These are phyloP conservation scores for Phragmatobia fuliginosa DNA, from an alignment of 2,888 invertebrate species.

Conservation along the genomic window DNA sequence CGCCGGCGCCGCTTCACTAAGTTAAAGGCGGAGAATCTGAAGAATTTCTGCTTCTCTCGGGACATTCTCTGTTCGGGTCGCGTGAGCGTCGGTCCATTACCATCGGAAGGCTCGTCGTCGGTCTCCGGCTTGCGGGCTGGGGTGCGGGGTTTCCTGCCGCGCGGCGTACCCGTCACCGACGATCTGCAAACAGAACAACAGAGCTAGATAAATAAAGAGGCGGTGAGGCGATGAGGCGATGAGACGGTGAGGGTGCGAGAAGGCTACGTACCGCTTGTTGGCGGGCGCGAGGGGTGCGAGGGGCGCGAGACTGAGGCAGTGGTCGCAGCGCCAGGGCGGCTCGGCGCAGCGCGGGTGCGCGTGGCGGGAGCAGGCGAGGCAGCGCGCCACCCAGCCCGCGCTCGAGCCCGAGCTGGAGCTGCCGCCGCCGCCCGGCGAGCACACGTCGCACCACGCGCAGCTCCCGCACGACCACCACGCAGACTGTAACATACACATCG, in stretches of 20 bases:
- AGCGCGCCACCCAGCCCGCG: conserved; percentile 62
- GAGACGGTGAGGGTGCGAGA: no score
- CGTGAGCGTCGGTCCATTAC: conserved; percentile 71
- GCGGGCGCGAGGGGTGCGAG: background rate
- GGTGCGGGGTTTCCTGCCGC: conserved; percentile 60
- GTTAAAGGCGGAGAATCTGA: conserved; percentile 93
- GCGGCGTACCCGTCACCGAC: conserved; percentile 57
- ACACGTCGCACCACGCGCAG: conserved; percentile 72
- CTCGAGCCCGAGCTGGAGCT: conserved; percentile 54
- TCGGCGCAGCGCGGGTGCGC: conserved; percentile 40
- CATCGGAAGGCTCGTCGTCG: conserved; percentile 83
- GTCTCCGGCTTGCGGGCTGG: conserved; percentile 66
- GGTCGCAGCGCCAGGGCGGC: conserved; percentile 46
- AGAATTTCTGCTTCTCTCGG: conserved; percentile 95
- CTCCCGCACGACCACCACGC: conserved; percentile 77
- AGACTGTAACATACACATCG: conserved; percentile 56
- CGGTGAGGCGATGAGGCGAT: no score
- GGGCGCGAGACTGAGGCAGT: conserved; percentile 8
- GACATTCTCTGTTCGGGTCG: conserved; percentile 90
- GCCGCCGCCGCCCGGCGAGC: conserved; percentile 71
- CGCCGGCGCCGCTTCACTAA: conserved; percentile 85
- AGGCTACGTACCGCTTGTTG: conserved; percentile 18
- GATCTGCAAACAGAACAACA: conserved; percentile 29
- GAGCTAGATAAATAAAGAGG: background rate
- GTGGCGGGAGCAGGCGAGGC: conserved; percentile 51